Evolutionary conservation across 1,140 invertebrate species (phyloP), one percentile per base, ranked within the genome.

Genomic region (Phthorimaea operculella): DNA sequence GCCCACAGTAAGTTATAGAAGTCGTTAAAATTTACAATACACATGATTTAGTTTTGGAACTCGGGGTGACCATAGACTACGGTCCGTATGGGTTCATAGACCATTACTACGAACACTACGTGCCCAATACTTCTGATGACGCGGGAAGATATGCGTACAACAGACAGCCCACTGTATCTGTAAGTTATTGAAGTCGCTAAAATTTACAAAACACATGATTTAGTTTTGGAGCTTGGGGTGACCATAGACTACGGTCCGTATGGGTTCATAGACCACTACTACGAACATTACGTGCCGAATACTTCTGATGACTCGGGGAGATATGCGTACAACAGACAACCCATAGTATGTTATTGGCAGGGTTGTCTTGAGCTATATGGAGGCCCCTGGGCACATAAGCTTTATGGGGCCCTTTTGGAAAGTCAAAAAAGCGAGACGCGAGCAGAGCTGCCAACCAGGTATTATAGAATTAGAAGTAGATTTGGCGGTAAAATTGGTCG

Each of bases 231-330:
- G n/a, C n/a, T 28, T 28, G 89, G 90, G 0, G 62, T 91, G 14
- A 92, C 90, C 11, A 89, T 92, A 70, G 91, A 92, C 75, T 92
- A 90, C 73, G 91, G 91, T 0, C 91, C 91, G 0, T 92, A 88
- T 74, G 90, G 90, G 1, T 92, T 92, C 67, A 61, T 92, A 63
- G 90, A 91, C 57, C 77, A 81, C 33, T 92, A 86, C 76, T 83
- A 90, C 66, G 81, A 85, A 0, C 72, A 87, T 45, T 90, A 87
- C 68, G 86, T 90, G 3, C 88, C 89, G 12, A 92, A 92, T 66
- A 79, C 84, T 0, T 90, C 89, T 0, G 91, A 92, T 71, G 86
- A 88, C 64, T 79, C 86, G 60, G 88, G 87, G 0, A 69, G 89
- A 52, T 90, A 91, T 62, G 79, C 79, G 4, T 86, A 78, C 34